Evolutionary conservation across 92 coral and sea anemone species (phyloP).

Genomic region (Porites lobata): DNA sequence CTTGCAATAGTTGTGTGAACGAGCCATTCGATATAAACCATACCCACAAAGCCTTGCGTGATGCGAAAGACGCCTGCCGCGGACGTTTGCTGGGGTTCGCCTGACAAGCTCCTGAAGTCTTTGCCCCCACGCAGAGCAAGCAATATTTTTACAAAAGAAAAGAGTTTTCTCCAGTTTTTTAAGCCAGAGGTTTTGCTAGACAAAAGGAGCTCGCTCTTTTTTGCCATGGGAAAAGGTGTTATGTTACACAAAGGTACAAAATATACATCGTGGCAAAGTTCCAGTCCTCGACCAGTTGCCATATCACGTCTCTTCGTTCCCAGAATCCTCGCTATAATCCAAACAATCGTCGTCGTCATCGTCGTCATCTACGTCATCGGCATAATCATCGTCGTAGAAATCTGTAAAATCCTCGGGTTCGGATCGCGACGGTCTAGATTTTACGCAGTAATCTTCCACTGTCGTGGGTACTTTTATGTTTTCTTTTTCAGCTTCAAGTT

Average conservation of each 20-base stretch:
- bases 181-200: slow-evolving; percentile 29
- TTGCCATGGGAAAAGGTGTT: slow-evolving; percentile 40
- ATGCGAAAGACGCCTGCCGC: too few species aligned
- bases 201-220: not conserved
- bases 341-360: slow-evolving; percentile 96
- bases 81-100: not conserved
- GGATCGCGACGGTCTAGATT: slow-evolving; percentile 93
- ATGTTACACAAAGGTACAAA: slow-evolving; percentile 82
- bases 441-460: slow-evolving; percentile 97
- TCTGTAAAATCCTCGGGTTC: slow-evolving; percentile 96
- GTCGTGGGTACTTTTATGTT: slow-evolving; percentile 96
- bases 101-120: slow-evolving; percentile 23
- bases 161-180: slow-evolving; percentile 38
- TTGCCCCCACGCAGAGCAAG: slow-evolving; percentile 19
- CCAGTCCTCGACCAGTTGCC: slow-evolving; percentile 45
- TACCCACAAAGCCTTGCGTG: too few species aligned
- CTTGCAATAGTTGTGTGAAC: not conserved
- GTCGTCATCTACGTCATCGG: slow-evolving; percentile 95
- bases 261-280: slow-evolving; percentile 77
- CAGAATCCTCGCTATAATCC: slow-evolving; percentile 99
- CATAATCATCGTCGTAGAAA: slow-evolving; percentile 98
- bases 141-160: slow-evolving; percentile 41
- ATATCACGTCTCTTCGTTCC: slow-evolving; percentile 96
- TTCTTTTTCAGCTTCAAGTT: slow-evolving; percentile 96
- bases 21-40: not conserved